Percentiles rank a stretch among this genome's conserved stretches.
Evolutionary conservation across 2,888 invertebrate species (phyloP).

Genomic region (Hydropsyche betteni): DNA sequence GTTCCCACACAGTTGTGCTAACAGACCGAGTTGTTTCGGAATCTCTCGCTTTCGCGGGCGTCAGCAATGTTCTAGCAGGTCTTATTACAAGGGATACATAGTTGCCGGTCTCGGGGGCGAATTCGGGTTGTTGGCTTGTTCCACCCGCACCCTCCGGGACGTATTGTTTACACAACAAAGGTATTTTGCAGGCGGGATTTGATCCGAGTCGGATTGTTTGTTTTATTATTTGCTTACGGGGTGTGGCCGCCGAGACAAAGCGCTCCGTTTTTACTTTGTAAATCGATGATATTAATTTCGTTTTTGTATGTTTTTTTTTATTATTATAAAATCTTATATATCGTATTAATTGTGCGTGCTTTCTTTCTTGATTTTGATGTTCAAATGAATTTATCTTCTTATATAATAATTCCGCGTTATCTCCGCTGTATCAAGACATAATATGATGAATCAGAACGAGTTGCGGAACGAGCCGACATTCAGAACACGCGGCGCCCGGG

Average conservation of each 20-base stretch:
- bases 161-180: constrained; percentile 37
- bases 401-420: too few relatives aligned
- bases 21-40: too few relatives aligned
- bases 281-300: too few relatives aligned
- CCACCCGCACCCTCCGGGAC: constrained; percentile 16
- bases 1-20: too few relatives aligned
- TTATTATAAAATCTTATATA: too few relatives aligned
- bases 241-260: constrained; percentile 23
- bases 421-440: too few relatives aligned
- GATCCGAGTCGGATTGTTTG: constrained; percentile 37
- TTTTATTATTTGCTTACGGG: constrained; percentile 38
- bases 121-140: constrained; percentile 1
- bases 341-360: too few relatives aligned
- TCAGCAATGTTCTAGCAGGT: background rate
- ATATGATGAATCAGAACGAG: too few relatives aligned
- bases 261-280: too few relatives aligned
- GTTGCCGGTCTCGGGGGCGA: background rate
- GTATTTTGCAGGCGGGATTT: constrained; percentile 38
- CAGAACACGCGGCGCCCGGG: constrained; percentile 1
- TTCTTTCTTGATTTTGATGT: too few relatives aligned
- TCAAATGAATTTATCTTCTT: too few relatives aligned
- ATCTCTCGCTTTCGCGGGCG: background rate
- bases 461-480: background rate
- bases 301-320: too few relatives aligned
- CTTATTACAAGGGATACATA: background rate